Evolutionary conservation across 2,113 vertebrate species (phyloP).

Genomic region (Taxidea taxus): DNA sequence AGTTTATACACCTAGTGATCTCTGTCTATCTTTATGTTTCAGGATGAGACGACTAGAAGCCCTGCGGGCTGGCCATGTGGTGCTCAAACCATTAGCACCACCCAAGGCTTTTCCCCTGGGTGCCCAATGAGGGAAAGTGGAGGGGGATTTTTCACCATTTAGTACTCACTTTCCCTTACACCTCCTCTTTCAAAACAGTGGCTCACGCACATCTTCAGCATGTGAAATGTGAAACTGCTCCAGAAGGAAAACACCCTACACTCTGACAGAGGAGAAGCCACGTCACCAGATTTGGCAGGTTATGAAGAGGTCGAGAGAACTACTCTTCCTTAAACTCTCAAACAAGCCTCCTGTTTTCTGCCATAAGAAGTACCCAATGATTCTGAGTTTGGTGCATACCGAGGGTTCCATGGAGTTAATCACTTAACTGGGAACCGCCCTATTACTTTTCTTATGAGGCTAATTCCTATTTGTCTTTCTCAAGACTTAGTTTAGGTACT

Average conservation of each 20-base stretch:
- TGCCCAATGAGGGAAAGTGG: background rate
- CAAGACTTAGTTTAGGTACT: background rate
- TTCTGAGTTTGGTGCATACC: background rate
- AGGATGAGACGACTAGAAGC: background rate
- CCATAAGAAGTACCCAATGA: background rate
- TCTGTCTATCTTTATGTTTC: background rate
- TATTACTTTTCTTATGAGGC: background rate
- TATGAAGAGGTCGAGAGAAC: background rate
- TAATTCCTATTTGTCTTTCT: background rate
- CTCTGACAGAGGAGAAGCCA: background rate
- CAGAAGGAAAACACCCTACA: background rate
- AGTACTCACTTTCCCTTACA: background rate
- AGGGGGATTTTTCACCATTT: background rate
- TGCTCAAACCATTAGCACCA: background rate
- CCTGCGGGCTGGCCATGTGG: background rate
- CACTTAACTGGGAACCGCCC: background rate
- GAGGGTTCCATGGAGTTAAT: background rate
- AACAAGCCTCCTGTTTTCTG: too few species aligned
- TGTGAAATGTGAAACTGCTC: background rate
- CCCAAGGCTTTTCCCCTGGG: background rate
- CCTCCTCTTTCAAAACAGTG: background rate
- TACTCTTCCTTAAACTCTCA: background rate
- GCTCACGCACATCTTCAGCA: background rate
- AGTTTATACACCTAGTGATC: background rate
- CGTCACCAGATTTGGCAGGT: background rate